A percentile compares a stretch with the other conserved stretches of the same genome.
These are phyloP conservation scores for Polypterus bichir DNA, from an alignment of 2,113 vertebrate species.

Conservation along the genomic window DNA sequence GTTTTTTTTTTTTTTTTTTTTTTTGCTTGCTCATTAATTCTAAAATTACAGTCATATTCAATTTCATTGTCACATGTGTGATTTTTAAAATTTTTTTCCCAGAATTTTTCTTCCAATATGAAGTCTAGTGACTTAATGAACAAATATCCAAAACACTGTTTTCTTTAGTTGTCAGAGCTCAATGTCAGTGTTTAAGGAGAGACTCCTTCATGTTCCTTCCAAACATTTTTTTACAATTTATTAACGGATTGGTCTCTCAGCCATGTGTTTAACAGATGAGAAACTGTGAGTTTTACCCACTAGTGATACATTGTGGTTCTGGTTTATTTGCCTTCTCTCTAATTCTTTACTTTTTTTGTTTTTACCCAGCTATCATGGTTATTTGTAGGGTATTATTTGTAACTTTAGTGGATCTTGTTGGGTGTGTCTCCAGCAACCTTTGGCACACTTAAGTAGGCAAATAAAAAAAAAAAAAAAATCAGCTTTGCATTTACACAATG, in stretches of 20 bases:
- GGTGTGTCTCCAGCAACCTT: constrained; percentile 7
- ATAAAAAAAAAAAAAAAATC: background rate
- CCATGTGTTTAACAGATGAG: constrained; percentile 23
- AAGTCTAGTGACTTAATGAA: too few species aligned
- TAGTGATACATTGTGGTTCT: constrained; percentile 12
- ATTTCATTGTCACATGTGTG: too few species aligned
- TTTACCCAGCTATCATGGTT: constrained; percentile 12
- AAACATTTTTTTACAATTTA: constrained; percentile 1
- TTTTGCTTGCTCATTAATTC: too few species aligned
- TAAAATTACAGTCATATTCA: too few species aligned
- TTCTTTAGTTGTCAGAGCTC: too few species aligned
- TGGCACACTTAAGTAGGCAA: background rate
- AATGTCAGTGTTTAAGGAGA: too few species aligned
- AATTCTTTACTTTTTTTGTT: constrained; percentile 23
- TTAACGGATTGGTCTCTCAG: background rate
- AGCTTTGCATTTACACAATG: too few species aligned
- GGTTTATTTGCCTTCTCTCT: constrained; percentile 20
- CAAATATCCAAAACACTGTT: too few species aligned
- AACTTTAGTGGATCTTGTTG: constrained; percentile 8
- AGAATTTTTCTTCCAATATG: too few species aligned
- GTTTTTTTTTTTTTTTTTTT: too few species aligned
- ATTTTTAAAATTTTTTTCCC: too few species aligned
- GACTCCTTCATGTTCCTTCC: constrained; percentile 1
- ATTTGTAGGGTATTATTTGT: constrained; percentile 13
- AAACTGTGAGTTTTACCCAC: constrained; percentile 12